These are phyloP conservation scores for Dendroctonus ponderosae DNA, from an alignment of 1,140 invertebrate genomes.

Conservation along the genomic window DNA sequence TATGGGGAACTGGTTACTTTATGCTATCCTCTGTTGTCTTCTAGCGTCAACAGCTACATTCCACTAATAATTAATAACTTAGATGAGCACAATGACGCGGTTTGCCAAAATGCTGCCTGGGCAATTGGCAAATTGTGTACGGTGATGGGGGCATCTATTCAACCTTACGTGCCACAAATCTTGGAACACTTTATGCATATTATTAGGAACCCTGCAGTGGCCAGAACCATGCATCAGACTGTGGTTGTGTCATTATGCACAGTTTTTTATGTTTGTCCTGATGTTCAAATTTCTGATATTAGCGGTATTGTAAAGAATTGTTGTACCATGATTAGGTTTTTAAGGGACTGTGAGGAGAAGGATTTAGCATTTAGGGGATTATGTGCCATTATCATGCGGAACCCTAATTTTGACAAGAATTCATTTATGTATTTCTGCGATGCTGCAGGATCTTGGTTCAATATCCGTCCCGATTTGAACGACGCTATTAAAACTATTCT, in stretches of 20 bases:
- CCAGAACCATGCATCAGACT: conserved; percentile 46
- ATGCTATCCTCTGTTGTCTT: conserved; percentile 93
- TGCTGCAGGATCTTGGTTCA: conserved; percentile 48
- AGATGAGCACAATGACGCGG: conserved; percentile 95
- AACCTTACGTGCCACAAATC: conserved; percentile 45
- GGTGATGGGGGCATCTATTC: conserved; percentile 69
- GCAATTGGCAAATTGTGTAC: conserved; percentile 96
- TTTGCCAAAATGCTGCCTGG: conserved; percentile 99
- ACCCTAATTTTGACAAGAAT: conserved; percentile 44
- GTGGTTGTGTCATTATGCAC: conserved; percentile 99
- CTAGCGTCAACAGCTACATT: conserved; percentile 90
- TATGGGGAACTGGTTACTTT: conserved; percentile 97
- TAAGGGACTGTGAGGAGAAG: conserved; percentile 98
- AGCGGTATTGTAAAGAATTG: conserved; percentile 98
- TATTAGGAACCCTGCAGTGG: conserved; percentile 36
- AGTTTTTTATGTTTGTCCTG: conserved; percentile 98
- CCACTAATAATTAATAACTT: conserved; percentile 94
- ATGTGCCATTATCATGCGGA: conserved; percentile 65
- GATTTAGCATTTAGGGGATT: conserved; percentile 98
- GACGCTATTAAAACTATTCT: conserved; percentile 45
- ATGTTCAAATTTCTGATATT: conserved; percentile 96
- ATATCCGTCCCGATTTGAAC: conserved; percentile 45
- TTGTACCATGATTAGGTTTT: conserved; percentile 94
- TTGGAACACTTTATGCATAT: conserved; percentile 41
- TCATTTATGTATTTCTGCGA: conserved; percentile 50